Conservation (phyloP, 2,797 vertebrate genomes). For the Otus scops region DNA sequence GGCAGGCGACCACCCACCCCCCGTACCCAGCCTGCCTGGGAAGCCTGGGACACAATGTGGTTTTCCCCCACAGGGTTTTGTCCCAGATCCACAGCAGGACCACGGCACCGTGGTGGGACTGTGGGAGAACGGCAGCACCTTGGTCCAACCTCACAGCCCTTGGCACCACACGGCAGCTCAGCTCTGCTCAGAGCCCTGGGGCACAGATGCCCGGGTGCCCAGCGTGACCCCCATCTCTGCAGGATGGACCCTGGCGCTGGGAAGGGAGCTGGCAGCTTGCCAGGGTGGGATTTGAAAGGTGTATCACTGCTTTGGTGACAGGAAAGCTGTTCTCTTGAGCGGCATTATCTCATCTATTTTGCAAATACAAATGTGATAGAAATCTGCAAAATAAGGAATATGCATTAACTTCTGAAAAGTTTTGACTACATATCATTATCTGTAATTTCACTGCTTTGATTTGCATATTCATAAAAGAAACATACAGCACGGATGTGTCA, state of each 20-base stretch:
- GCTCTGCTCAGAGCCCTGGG: background rate
- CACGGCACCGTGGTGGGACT: fast-evolving
- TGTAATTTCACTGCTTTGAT: conserved; percentile 63
- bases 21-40: fast-evolving
- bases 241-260: fast-evolving
- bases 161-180: fast-evolving
- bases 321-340: conserved; percentile 31
- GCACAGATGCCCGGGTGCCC: fast-evolving
- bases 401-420: conserved; percentile 66
- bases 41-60: fast-evolving
- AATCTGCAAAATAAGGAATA: conserved; percentile 67
- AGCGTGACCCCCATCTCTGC: fast-evolving
- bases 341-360: conserved; percentile 56
- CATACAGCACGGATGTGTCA: conserved; percentile 44
- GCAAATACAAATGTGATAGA: conserved; percentile 65
- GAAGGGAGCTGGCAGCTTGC: background rate
- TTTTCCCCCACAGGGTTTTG: background rate
- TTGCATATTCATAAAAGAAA: conserved; percentile 71
- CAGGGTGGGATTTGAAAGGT: background rate
- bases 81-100: background rate
- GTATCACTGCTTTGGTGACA: background rate
- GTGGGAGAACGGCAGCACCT: fast-evolving
- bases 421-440: conserved; percentile 68
- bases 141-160: background rate
- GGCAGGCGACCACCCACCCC: background rate